Evolutionary conservation across 2,888 invertebrate species (phyloP).

Genomic region (Strigamia crassipes): DNA sequence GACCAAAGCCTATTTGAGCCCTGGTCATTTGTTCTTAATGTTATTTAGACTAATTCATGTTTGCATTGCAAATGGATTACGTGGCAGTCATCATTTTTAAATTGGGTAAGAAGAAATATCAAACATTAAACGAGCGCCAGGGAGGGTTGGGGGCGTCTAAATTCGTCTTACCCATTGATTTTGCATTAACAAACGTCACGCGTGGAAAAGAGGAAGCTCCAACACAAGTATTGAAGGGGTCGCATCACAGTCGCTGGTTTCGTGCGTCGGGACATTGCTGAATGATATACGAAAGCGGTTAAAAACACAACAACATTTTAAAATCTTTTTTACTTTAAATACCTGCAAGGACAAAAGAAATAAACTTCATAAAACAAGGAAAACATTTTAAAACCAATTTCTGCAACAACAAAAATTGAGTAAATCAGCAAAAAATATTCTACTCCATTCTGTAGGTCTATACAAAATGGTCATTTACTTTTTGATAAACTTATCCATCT

Average conservation of each 20-base stretch:
- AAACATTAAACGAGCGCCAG: constrained; percentile 28
- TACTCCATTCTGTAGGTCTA: not conserved
- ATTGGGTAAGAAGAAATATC: constrained; percentile 33
- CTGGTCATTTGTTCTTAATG: constrained; percentile 36
- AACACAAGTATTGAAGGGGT: constrained; percentile 11
- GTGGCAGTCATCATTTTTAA: constrained; percentile 40
- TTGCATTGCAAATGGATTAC: constrained; percentile 37
- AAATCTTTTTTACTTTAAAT: not conserved
- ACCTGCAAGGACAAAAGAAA: not conserved
- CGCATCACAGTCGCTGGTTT: constrained; percentile 21
- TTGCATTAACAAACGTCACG: constrained; percentile 46
- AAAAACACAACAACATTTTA: not conserved
- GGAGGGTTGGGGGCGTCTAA: constrained; percentile 36
- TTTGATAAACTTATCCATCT: constrained; percentile 36
- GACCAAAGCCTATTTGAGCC: constrained; percentile 42
- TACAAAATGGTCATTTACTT: not conserved
- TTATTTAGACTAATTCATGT: constrained; percentile 40
- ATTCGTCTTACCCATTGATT: constrained; percentile 46
- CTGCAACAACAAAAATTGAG: not conserved
- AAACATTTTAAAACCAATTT: not conserved
- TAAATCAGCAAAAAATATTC: not conserved
- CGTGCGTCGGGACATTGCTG: not conserved
- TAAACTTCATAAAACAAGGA: too few species aligned
- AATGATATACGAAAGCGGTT: not conserved
- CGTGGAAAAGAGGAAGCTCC: constrained; percentile 25